Evolutionary conservation across 2,113 vertebrate genomes (phyloP).

Genomic region (Melanostigma gelatinosum): DNA sequence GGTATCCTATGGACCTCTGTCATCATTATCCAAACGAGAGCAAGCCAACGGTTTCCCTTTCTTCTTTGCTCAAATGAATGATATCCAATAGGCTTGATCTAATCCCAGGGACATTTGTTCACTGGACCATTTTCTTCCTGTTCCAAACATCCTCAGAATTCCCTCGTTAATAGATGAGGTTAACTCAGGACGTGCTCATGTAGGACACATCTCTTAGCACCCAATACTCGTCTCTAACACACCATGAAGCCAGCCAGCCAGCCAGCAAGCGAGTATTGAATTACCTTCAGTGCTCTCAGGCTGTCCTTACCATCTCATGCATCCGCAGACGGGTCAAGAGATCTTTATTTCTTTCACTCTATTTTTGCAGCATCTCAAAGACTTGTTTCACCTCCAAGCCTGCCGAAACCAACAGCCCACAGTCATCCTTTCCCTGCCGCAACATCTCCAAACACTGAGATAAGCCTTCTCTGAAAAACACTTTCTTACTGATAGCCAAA

Average conservation of each 20-base stretch:
- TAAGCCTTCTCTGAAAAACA: background rate
- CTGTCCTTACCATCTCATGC: slow-evolving; percentile 42
- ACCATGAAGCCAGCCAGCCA: slow-evolving; percentile 23
- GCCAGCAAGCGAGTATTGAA: slow-evolving; percentile 34
- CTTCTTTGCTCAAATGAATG: slow-evolving; percentile 54
- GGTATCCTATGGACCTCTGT: slow-evolving; percentile 19
- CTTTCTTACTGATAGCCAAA: background rate
- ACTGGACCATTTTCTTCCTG: slow-evolving; percentile 26
- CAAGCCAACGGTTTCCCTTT: slow-evolving; percentile 40
- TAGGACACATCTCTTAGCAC: slow-evolving; percentile 33
- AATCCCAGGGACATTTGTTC: slow-evolving; percentile 33
- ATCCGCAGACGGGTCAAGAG: slow-evolving; percentile 11
- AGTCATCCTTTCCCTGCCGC: slow-evolving; percentile 11
- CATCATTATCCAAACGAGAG: slow-evolving; percentile 53
- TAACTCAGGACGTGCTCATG: slow-evolving; percentile 31
- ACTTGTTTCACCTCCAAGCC: slow-evolving; percentile 9
- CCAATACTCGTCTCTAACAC: slow-evolving; percentile 17
- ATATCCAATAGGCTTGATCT: slow-evolving; percentile 51
- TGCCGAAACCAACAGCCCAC: background rate
- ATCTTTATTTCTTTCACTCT: slow-evolving; percentile 19
- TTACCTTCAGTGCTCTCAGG: slow-evolving; percentile 36
- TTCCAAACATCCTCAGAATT: slow-evolving; percentile 49
- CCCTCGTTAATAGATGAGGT: slow-evolving; percentile 42
- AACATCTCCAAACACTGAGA: slow-evolving; percentile 11
- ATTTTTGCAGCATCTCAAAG: slow-evolving; percentile 27